Conservation (phyloP, 2,888 invertebrate genomes). For the Anaspis maculata region DNA sequence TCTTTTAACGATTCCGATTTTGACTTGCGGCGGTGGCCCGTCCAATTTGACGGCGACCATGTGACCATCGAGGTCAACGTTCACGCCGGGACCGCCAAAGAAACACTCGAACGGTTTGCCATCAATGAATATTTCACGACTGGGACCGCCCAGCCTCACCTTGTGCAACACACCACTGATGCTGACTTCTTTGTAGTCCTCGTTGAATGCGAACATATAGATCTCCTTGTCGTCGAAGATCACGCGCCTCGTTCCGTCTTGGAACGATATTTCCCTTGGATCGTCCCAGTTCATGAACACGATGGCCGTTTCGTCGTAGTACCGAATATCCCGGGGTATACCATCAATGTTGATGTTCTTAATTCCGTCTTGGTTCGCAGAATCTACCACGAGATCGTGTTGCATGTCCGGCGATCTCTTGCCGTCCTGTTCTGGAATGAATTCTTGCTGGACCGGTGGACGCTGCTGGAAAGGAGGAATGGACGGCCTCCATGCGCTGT, state of each 20-base stretch:
- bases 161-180: constrained; percentile 67
- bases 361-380: constrained; percentile 58
- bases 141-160: constrained; percentile 85
- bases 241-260: constrained; percentile 67
- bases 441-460: constrained; percentile 6
- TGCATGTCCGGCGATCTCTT: constrained; percentile 19
- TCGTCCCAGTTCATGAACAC: constrained; percentile 81
- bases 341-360: constrained; percentile 78
- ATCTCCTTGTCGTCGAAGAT: constrained; percentile 70
- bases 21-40: constrained; percentile 89
- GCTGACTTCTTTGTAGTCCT: constrained; percentile 63
- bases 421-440: constrained; percentile 9
- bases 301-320: constrained; percentile 77
- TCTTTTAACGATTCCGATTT: constrained; percentile 70
- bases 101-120: constrained; percentile 84
- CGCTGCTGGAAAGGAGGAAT: constrained; percentile 15
- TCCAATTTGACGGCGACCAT: constrained; percentile 73
- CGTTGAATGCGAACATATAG: constrained; percentile 54
- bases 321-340: constrained; percentile 70
- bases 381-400: constrained; percentile 16
- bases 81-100: constrained; percentile 82
- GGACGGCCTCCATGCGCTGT: constrained; percentile 26
- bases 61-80: constrained; percentile 70
- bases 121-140: constrained; percentile 84
- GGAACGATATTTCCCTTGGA: constrained; percentile 77